Percentiles rank a stretch among this genome's conserved stretches.
Evolutionary conservation across 2,888 invertebrate species (phyloP).

Genomic region (Pilophorus perplexus): DNA sequence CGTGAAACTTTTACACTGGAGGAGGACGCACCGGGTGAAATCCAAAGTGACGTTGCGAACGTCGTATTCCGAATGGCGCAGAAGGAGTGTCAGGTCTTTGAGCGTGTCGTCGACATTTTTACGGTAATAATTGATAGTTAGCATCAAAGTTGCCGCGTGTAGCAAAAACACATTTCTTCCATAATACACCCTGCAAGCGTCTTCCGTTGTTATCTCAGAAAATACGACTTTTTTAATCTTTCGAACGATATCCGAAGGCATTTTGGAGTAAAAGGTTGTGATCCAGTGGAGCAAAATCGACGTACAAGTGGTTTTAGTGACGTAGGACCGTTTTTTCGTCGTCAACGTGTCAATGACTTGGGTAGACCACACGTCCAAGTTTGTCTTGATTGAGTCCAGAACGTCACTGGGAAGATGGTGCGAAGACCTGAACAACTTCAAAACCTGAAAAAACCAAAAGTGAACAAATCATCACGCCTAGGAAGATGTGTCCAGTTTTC

Average conservation of each 20-base stretch:
- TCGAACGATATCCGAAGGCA: constrained; percentile 8
- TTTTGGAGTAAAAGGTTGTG: constrained; percentile 10
- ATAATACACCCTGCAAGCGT: neutral
- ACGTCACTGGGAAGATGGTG: neutral
- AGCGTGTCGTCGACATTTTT: constrained; percentile 9
- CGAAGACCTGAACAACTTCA: constrained; percentile 22
- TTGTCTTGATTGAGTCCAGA: neutral
- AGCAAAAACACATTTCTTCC: constrained; percentile 28
- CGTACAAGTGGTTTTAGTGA: constrained; percentile 38
- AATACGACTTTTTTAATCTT: constrained; percentile 8
- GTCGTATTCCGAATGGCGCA: constrained; percentile 34
- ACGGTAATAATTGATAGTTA: constrained; percentile 25
- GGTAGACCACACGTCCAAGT: constrained; percentile 25
- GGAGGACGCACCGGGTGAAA: constrained; percentile 20
- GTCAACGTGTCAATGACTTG: neutral
- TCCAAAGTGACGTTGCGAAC: constrained; percentile 31
- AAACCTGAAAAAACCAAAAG: constrained; percentile 4
- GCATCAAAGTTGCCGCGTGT: constrained; percentile 32
- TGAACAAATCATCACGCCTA: neutral
- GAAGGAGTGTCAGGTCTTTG: neutral
- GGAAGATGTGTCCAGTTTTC: too few relatives aligned
- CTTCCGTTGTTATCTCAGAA: neutral
- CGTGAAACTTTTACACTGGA: neutral
- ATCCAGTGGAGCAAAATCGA: constrained; percentile 40
- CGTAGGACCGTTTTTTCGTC: constrained; percentile 17